Conservation (phyloP, 2,797 vertebrate genomes). For the Eutrigla gurnardus region DNA sequence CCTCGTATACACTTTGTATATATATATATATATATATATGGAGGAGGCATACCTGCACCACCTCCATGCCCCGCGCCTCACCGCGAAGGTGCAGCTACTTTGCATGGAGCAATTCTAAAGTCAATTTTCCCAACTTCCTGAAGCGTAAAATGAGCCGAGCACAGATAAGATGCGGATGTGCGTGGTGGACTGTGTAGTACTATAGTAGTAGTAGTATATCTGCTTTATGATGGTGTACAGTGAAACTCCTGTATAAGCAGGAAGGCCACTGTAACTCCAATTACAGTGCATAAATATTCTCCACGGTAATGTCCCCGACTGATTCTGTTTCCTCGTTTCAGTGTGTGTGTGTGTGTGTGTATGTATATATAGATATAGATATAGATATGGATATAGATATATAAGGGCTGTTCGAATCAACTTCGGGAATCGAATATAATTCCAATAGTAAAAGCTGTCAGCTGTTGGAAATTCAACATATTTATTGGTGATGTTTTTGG, state of each 20-base stretch:
- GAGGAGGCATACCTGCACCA: conserved; percentile 57
- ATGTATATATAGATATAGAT: conserved; percentile 7
- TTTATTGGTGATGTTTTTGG: too few species aligned
- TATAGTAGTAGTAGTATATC: conserved; percentile 54
- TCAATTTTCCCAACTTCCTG: conserved; percentile 83
- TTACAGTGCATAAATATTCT: conserved; percentile 66
- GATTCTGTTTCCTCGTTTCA: conserved; percentile 65
- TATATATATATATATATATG: too few species aligned
- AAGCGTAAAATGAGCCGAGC: conserved; percentile 83
- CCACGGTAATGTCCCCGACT: conserved; percentile 40
- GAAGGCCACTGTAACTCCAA: conserved; percentile 51
- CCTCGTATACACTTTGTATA: conserved; percentile 5
- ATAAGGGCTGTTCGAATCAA: too few species aligned
- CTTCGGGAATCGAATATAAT: too few species aligned
- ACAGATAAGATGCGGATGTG: conserved; percentile 77
- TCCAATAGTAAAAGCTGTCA: too few species aligned
- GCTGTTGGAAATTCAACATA: too few species aligned
- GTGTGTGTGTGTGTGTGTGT: conserved; percentile 51
- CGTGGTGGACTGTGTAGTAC: conserved; percentile 62
- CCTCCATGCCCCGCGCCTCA: conserved; percentile 68
- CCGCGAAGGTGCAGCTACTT: conserved; percentile 75
- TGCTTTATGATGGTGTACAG: conserved; percentile 75
- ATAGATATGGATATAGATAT: background rate
- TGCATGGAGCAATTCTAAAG: conserved; percentile 81
- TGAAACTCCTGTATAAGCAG: conserved; percentile 71